Evolutionary conservation across 1,140 invertebrate species (phyloP), one percentile per base, ranked within the genome.

Genomic region (Leptopilina clavipes): DNA sequence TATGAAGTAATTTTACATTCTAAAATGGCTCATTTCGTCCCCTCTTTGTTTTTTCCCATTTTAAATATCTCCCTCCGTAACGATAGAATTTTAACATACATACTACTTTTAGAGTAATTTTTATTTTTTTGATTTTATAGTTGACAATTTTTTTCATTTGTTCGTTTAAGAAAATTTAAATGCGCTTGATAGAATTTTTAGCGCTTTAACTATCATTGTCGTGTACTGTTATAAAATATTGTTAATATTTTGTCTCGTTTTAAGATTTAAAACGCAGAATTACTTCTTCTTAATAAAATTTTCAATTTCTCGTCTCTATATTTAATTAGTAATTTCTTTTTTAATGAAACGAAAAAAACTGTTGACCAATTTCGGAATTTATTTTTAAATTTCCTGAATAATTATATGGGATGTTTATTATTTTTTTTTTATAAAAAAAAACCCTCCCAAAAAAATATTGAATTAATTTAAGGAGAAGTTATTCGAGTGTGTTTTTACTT

Each of bases 1-100:
- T 37, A 92, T 95, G 74, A 93, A 94, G 82, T 94, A 92, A 91
- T 56, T 52, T 18, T 43, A 52, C 70, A 40, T 18, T 70, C 1
- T 7, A 59, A 56, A 25, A 37, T 48, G 12, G 25, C 56, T 18
- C 37, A 54, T 56, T 56, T 73, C 37, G 19, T 74, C 17, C 18
- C 9, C 17, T 25, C 40, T 19, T 48, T 65, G 22, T 56, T 40
- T 70, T 74, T 56, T 73, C n/a, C n/a, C n/a, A n/a, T 45, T 44
- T 14, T 65, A 1, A 31, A 31, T 14, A 22, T 31, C 22, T 65
- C 59, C 25, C 25, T 25, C 25, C 25, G 31, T 65, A 65, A 22
- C 14, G 5, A 10, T 54, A 54, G 17, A 54, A 18, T 54, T 18
- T 18, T 59, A 17, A 8, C n/a, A 14, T 22, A 12, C 22, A 22